Conservation (phyloP, 2,113 vertebrate genomes). For the Neoarius graeffei region DNA sequence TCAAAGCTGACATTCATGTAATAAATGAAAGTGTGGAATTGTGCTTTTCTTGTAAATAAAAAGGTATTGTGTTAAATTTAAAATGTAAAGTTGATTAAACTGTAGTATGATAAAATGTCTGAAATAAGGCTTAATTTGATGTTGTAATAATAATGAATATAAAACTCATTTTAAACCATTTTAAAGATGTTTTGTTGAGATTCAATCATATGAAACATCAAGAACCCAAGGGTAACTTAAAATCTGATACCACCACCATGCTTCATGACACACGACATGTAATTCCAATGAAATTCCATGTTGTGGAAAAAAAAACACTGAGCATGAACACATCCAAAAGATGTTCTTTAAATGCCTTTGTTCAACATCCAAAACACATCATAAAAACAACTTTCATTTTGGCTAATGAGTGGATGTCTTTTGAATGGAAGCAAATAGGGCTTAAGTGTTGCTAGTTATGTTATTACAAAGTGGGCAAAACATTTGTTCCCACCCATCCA, state of each 20-base stretch:
- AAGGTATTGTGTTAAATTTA: neutral
- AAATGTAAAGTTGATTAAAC: neutral
- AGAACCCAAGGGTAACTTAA: neutral
- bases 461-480: neutral
- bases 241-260: neutral
- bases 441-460: neutral
- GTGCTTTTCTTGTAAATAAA: neutral
- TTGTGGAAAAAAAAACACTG: neutral
- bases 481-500: neutral
- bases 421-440: neutral
- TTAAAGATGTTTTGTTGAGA: neutral
- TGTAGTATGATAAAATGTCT: neutral
- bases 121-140: neutral
- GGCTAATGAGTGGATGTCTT: neutral
- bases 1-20: neutral
- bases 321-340: neutral
- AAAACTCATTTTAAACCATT: neutral
- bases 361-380: neutral
- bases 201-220: neutral
- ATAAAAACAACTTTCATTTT: neutral
- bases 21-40: neutral
- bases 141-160: neutral
- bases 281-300: neutral
- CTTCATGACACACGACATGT: neutral
- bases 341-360: neutral